Percentiles rank a stretch among this genome's conserved stretches.
phyloP scores from a whole-genome alignment of 2,113 vertebrate species.

The Sminthopsis crassicaudata region DNA sequence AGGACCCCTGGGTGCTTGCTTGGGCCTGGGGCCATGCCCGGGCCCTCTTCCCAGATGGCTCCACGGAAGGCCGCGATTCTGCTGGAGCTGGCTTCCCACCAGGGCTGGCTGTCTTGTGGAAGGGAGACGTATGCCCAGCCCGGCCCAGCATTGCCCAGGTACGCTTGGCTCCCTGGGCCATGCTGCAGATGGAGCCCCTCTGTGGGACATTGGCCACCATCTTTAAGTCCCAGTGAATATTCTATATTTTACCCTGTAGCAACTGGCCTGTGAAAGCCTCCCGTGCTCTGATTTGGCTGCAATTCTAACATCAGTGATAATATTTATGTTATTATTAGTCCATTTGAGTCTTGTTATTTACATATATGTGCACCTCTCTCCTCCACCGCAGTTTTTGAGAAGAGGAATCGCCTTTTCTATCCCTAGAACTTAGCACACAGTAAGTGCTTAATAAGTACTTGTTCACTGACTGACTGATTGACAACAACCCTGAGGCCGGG shows the following conservation, averaged over 20 bases:
- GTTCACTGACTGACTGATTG: neutral
- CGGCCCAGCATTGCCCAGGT: neutral
- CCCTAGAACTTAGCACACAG: neutral
- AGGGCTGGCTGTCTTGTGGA: neutral
- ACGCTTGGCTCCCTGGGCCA: neutral
- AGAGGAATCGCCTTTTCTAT: neutral
- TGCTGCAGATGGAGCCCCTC: neutral
- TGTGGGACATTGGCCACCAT: neutral
- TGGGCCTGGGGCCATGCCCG: neutral
- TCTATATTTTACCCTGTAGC: neutral
- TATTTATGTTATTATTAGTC: neutral
- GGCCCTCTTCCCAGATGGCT: neutral
- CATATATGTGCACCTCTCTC: neutral
- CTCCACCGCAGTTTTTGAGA: neutral
- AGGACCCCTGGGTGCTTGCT: neutral
- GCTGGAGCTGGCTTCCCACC: neutral
- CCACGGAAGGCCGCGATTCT: neutral
- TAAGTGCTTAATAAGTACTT: neutral
- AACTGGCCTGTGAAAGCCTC: neutral
- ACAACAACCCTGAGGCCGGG: neutral
- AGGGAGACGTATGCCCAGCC: neutral
- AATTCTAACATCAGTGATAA: neutral
- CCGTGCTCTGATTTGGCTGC: neutral
- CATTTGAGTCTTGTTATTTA: neutral
- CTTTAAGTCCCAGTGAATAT: neutral